Evolutionary conservation across 2,797 vertebrate species (phyloP).

Genomic region (Bradypus variegatus): DNA sequence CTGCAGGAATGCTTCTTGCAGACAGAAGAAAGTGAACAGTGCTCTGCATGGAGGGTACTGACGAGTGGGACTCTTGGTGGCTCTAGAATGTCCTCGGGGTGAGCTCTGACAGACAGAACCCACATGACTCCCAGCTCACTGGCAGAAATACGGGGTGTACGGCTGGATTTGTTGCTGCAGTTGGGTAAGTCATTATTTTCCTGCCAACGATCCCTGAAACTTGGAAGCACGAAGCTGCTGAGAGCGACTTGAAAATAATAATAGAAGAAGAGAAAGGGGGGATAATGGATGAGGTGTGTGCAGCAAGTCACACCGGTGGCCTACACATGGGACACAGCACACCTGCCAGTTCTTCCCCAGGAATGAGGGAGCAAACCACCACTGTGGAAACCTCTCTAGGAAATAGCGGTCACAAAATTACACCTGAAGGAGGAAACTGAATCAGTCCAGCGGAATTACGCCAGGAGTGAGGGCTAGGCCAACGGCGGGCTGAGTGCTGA

Average conservation of each 20-base stretch:
- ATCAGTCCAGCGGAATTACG: too few species aligned
- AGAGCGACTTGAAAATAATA: constrained; percentile 58
- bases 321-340: neutral
- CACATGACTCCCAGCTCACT: constrained; percentile 30
- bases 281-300: constrained; percentile 41
- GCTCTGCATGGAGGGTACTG: neutral
- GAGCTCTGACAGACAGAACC: neutral
- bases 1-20: neutral
- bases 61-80: neutral
- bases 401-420: constrained; percentile 43
- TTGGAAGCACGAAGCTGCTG: constrained; percentile 54
- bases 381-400: constrained; percentile 32
- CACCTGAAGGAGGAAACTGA: too few species aligned
- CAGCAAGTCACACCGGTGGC: constrained; percentile 1
- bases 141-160: constrained; percentile 36
- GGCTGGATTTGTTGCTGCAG: constrained; percentile 50
- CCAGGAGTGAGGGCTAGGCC: too few species aligned
- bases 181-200: constrained; percentile 58
- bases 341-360: neutral
- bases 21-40: neutral
- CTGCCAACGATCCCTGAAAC: constrained; percentile 49
- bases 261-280: constrained; percentile 9
- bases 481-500: too few species aligned
- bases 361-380: constrained; percentile 1
- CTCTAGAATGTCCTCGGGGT: neutral